Evolutionary conservation across 2,113 vertebrate species (phyloP), one percentile per base, ranked within the genome.

Genomic region (Thomomys bottae): DNA sequence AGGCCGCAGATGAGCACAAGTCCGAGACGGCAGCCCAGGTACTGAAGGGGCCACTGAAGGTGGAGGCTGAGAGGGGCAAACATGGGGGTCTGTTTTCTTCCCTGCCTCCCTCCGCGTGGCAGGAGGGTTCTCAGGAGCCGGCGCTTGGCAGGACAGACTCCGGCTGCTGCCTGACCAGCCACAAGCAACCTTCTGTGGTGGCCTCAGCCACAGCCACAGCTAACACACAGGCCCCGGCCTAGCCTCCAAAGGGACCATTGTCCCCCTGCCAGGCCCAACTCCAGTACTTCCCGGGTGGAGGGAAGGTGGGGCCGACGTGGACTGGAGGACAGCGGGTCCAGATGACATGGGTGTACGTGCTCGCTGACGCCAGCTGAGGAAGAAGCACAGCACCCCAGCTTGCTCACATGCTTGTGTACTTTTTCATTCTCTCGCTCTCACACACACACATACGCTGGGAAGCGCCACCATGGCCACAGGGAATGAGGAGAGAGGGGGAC

Each of bases 191-290:
- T 93, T 97, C 97, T 97, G 97, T 97, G 96, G 96, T 92, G 79
- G 95, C 94, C 95, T 84, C 78, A 0, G 95, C 95, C 93, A 0
- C 96, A 97, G 92, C 96, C 97, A 2, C 95, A 93, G 95, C 94
- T 38, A 26, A 0, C 84, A 87, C 94, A 73, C 90, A 93, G 94
- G 92, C 72, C 87, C 93, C 68, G 12, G 95, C 95, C 95, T 85
- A 77, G 89, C 68, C 94, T 91, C 97, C 97, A 98, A 98, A 96
- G 96, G 95, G 85, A 61, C 87, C 97, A 97, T 98, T 98, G 98
- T 98, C 96, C 20, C 0, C 42, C 30, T 0, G 70, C 96, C 94
- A 94, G 87, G 88, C 96, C 97, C 93, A 95, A 94, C 96, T 97
- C 91, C 95, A 81, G 40, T 89, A 89, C 94, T 96, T 97, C 94